phyloP scores from a whole-genome alignment of 2,888 invertebrate genomes.

The Lysandra bellargus region DNA sequence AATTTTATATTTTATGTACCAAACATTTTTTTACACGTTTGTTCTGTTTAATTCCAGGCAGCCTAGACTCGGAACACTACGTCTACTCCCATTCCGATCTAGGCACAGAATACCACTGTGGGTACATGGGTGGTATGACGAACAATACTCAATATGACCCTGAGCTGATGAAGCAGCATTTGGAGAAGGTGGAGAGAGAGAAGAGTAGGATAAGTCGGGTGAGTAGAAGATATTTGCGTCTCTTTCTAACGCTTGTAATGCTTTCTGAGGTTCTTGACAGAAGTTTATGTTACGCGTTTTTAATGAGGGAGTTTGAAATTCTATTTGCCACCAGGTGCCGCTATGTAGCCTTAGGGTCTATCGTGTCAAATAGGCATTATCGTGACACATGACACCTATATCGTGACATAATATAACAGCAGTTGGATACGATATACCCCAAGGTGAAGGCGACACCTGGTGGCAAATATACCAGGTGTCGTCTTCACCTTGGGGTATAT shows the following conservation, averaged over 20 bases:
- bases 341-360: too few species aligned
- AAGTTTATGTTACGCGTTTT: too few species aligned
- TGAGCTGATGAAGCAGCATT: slow-evolving; percentile 55
- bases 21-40: background rate
- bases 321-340: too few species aligned
- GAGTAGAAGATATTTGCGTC: slow-evolving; percentile 50
- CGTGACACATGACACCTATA: too few species aligned
- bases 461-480: too few species aligned
- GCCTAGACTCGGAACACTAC: slow-evolving; percentile 79
- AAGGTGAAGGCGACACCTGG: too few species aligned
- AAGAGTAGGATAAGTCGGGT: slow-evolving; percentile 84
- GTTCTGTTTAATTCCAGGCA: slow-evolving; percentile 50
- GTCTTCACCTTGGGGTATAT: too few species aligned
- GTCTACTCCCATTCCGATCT: slow-evolving; percentile 85
- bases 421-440: too few species aligned
- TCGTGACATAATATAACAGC: too few species aligned
- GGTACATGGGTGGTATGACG: slow-evolving; percentile 77
- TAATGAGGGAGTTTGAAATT: too few species aligned
- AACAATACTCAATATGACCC: slow-evolving; percentile 81
- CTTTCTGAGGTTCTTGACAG: too few species aligned
- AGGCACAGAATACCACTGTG: slow-evolving; percentile 79
- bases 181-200: slow-evolving; percentile 62
- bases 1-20: background rate
- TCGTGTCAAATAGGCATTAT: too few species aligned
- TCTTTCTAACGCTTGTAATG: background rate